These are phyloP conservation scores for Oscheius onirici DNA, from an alignment of 2,888 invertebrate genomes.

Conservation along the genomic window DNA sequence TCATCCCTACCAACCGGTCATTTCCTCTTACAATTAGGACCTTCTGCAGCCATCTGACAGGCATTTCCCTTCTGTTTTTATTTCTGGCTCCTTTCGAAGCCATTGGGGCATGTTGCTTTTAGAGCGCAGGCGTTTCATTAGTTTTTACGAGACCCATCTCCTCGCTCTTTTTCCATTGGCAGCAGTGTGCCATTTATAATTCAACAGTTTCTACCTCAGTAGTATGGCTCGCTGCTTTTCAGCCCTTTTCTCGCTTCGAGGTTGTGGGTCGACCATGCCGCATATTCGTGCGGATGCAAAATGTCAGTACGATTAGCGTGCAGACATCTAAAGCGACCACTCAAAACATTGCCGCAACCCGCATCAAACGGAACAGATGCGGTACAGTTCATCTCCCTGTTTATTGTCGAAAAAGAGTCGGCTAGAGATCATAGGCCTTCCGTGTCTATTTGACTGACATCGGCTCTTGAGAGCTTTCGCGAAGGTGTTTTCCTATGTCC, in stretches of 20 bases:
- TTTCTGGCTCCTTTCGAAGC: not conserved
- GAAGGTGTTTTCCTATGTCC: constrained; percentile 2
- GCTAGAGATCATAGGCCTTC: too few relatives aligned
- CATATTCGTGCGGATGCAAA: constrained; percentile 31
- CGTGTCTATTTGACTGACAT: constrained; percentile 16
- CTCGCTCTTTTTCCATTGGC: constrained; percentile 8
- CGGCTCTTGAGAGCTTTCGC: constrained; percentile 6
- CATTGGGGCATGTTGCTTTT: not conserved
- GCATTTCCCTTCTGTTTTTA: constrained; percentile 5
- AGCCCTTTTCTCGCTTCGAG: constrained; percentile 2
- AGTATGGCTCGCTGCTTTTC: not conserved
- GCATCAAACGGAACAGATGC: constrained; percentile 10
- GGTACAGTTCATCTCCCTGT: constrained; percentile 7
- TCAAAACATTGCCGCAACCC: constrained; percentile 23
- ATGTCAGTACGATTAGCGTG: constrained; percentile 32
- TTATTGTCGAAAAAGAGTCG: constrained; percentile 4
- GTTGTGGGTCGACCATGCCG: not conserved
- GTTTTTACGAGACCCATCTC: constrained; percentile 31
- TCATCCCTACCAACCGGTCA: constrained; percentile 31
- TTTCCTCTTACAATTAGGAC: constrained; percentile 18
- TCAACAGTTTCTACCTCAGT: constrained; percentile 20
- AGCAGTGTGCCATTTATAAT: constrained; percentile 13
- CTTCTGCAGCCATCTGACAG: constrained; percentile 12
- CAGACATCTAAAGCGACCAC: constrained; percentile 17
- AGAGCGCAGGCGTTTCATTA: constrained; percentile 26